These are phyloP conservation scores for Cenopis cana DNA, from an alignment of 2,888 invertebrate genomes.

Conservation along the genomic window DNA sequence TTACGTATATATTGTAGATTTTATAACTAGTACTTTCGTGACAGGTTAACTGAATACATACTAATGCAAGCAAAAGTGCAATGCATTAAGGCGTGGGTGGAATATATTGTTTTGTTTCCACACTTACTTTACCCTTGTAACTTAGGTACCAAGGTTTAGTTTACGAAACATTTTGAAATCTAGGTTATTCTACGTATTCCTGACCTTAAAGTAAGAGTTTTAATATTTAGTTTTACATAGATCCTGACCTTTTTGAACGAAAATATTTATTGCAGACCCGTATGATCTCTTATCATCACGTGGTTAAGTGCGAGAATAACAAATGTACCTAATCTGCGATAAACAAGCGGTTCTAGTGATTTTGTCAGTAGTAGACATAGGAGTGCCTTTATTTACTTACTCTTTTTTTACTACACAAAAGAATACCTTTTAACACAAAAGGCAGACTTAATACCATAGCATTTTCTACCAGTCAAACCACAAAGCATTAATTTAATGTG, in stretches of 20 bases:
- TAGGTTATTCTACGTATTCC: slow-evolving; percentile 5
- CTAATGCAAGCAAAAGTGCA: slow-evolving; percentile 5
- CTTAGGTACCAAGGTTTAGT: slow-evolving; percentile 22
- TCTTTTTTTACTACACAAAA: too few relatives aligned
- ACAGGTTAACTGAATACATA: not conserved
- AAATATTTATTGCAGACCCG: not conserved
- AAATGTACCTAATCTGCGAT: too few relatives aligned
- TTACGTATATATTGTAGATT: too few relatives aligned
- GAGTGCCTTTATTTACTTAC: too few relatives aligned
- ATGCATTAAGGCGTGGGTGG: slow-evolving; percentile 16
- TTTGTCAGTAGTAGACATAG: too few relatives aligned
- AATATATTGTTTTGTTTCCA: slow-evolving; percentile 22
- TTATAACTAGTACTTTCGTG: slow-evolving; percentile 10
- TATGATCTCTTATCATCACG: not conserved
- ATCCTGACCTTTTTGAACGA: not conserved
- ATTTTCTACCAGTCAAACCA: too few relatives aligned
- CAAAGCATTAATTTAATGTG: too few relatives aligned
- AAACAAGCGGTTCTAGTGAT: too few relatives aligned
- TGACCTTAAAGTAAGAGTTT: not conserved
- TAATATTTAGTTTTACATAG: not conserved
- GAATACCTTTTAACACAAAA: too few relatives aligned
- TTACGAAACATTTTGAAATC: slow-evolving; percentile 28
- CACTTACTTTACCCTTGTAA: slow-evolving; percentile 17
- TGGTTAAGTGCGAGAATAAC: not conserved
- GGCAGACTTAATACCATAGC: too few relatives aligned